A percentile compares a stretch with the other conserved stretches of the same genome.
phyloP scores from a whole-genome alignment of 2,888 invertebrate species.

The Epinotia nisella region DNA sequence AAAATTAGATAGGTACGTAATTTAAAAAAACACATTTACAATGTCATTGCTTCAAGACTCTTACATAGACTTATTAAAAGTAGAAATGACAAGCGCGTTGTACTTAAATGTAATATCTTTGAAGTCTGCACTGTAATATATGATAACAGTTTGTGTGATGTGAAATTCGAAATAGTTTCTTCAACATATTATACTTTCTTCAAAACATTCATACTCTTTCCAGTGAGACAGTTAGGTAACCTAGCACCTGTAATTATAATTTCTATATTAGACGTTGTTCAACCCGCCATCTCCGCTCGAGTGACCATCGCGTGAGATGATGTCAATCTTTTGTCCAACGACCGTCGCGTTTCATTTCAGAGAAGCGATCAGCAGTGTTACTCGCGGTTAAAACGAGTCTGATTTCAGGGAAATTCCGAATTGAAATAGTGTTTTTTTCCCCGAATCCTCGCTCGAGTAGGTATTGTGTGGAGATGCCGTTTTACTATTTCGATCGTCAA shows the following conservation, averaged over 20 bases:
- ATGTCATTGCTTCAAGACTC: no score
- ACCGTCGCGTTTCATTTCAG: conserved; percentile 50
- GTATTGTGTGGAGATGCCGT: background rate
- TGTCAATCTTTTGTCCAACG: conserved; percentile 58
- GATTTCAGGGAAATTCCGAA: conserved; percentile 16
- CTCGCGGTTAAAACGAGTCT: conserved; percentile 2
- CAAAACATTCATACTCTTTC: background rate
- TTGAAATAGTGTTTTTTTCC: background rate
- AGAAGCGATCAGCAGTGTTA: conserved; percentile 24
- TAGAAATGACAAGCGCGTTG: no score
- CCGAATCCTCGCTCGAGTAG: background rate
- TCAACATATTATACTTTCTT: background rate
- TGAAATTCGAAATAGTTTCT: background rate
- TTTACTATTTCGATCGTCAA: background rate
- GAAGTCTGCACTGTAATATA: no score
- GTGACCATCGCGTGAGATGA: conserved; percentile 58
- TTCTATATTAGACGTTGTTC: conserved; percentile 38
- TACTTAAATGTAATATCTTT: no score
- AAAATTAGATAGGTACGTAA: no score
- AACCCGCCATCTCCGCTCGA: conserved; percentile 24
- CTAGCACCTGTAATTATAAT: conserved; percentile 39
- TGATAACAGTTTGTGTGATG: no score
- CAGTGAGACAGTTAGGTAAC: conserved; percentile 18
- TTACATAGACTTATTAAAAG: no score
- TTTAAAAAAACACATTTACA: no score